Conservation (phyloP, 2,888 invertebrate species). For the Sarcophaga rosellei region DNA sequence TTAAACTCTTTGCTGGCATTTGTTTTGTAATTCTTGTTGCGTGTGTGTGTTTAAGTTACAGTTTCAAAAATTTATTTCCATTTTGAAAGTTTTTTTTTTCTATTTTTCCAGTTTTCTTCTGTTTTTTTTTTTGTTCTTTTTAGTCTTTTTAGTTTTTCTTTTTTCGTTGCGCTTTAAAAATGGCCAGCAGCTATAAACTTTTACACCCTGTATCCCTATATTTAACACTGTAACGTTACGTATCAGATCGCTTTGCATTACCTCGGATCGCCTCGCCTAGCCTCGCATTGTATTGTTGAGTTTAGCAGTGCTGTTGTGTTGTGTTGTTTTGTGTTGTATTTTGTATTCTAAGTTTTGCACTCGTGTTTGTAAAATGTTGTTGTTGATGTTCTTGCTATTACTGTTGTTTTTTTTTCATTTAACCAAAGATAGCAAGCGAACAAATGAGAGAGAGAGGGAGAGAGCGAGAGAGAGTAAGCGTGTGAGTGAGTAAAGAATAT, state of each 20-base stretch:
- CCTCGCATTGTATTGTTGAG: background rate
- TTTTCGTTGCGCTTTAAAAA: slow-evolving; percentile 1
- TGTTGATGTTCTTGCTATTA: background rate
- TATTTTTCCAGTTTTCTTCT: too few species aligned
- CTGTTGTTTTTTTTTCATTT: slow-evolving; percentile 27
- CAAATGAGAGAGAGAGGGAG: background rate
- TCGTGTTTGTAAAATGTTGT: background rate
- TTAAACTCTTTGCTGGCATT: background rate
- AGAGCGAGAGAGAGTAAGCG: background rate
- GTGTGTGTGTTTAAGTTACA: background rate
- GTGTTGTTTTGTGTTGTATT: slow-evolving; percentile 31
- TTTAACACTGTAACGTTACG: slow-evolving; percentile 50
- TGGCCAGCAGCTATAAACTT: slow-evolving; percentile 50
- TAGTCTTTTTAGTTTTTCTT: slow-evolving; percentile 4
- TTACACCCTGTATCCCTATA: slow-evolving; percentile 64
- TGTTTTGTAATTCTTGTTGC: background rate
- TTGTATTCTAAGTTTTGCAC: slow-evolving; percentile 9
- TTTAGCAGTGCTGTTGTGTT: background rate
- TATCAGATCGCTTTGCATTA: background rate
- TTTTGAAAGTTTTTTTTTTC: background rate
- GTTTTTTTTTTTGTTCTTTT: slow-evolving; percentile 34
- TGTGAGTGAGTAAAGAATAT: too few species aligned
- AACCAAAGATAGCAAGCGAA: slow-evolving; percentile 6
- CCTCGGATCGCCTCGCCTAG: background rate
- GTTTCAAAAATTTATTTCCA: background rate